Evolutionary conservation across 1,140 invertebrate species (phyloP).

Genomic region (Nomia melanderi): DNA sequence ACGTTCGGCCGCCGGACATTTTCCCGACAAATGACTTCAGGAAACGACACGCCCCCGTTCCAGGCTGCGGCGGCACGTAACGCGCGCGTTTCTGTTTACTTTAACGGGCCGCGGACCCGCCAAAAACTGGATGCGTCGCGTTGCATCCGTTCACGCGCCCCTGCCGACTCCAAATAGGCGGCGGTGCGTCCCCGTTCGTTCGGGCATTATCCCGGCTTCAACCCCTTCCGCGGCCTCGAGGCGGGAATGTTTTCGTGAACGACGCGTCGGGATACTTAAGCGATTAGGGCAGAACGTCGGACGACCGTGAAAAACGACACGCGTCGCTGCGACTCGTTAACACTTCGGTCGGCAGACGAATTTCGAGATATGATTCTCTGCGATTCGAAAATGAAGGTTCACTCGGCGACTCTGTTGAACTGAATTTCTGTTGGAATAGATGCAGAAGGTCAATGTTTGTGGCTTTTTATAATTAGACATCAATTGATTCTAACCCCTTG

Average conservation of each 20-base stretch:
- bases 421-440: too few relatives aligned
- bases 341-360: too few relatives aligned
- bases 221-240: conserved; percentile 27
- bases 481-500: too few relatives aligned
- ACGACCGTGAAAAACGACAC: conserved; percentile 42
- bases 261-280: conserved; percentile 14
- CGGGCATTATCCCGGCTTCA: conserved; percentile 8
- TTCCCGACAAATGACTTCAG: conserved; percentile 77
- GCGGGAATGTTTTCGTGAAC: conserved; percentile 15
- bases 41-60: conserved; percentile 78
- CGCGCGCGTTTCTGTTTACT: conserved; percentile 66
- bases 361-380: too few relatives aligned
- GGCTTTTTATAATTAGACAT: too few relatives aligned
- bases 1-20: conserved; percentile 68
- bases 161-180: conserved; percentile 43
- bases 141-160: conserved; percentile 18
- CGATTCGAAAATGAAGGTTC: too few relatives aligned
- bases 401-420: too few relatives aligned
- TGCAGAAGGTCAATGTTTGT: too few relatives aligned
- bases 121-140: conserved; percentile 37
- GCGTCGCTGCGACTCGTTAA: conserved; percentile 36
- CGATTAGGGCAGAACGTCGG: conserved; percentile 20
- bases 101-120: conserved; percentile 23
- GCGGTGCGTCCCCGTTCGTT: conserved; percentile 29
- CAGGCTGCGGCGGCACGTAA: conserved; percentile 70